phyloP scores from a whole-genome alignment of 2,113 vertebrate species.

The Pseudopipra pipra region DNA sequence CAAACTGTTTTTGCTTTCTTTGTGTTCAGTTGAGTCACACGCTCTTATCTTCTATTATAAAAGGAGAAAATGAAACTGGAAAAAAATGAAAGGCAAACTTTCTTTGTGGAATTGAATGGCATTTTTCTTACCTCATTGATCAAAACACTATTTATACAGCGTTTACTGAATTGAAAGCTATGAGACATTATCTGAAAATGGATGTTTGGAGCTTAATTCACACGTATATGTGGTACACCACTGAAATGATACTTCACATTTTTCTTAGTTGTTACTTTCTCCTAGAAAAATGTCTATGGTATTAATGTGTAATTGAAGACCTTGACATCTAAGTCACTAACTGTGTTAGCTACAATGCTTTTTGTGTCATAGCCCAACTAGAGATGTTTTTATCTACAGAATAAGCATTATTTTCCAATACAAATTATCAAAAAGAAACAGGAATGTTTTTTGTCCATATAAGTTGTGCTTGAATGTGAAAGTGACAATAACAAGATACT shows the following conservation, averaged over 20 bases:
- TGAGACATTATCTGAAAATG: neutral
- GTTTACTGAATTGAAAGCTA: neutral
- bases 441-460: neutral
- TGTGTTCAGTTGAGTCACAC: neutral
- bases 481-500: neutral
- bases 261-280: neutral
- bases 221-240: neutral
- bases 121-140: neutral
- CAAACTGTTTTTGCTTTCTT: neutral
- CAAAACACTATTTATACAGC: conserved; percentile 15
- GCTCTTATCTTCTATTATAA: neutral
- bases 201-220: neutral
- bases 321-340: neutral
- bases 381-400: neutral
- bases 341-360: neutral
- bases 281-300: neutral
- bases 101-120: neutral
- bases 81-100: neutral
- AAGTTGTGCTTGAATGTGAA: neutral
- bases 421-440: neutral
- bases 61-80: neutral
- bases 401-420: neutral
- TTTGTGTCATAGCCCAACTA: neutral
- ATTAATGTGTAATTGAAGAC: neutral
- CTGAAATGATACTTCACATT: neutral